phyloP scores from a whole-genome alignment of 1,140 invertebrate genomes.

The Homarus americanus region DNA sequence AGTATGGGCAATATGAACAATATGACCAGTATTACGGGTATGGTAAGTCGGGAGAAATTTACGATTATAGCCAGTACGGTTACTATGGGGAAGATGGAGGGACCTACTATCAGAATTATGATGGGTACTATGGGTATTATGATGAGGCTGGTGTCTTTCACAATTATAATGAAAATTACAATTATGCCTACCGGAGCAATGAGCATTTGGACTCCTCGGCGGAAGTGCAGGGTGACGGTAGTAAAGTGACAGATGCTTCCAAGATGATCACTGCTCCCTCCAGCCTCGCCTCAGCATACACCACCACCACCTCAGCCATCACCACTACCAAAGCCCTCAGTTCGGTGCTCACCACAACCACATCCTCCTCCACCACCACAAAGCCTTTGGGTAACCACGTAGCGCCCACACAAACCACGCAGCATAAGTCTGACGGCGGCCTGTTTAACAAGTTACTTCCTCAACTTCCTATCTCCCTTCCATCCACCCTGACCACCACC shows the following conservation, averaged over 20 bases:
- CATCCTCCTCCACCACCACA: slow-evolving; percentile 67
- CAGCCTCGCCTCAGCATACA: slow-evolving; percentile 46
- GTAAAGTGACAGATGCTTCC: slow-evolving; percentile 35
- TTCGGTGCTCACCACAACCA: slow-evolving; percentile 68
- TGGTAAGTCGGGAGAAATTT: slow-evolving; percentile 67
- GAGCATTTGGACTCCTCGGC: slow-evolving; percentile 79
- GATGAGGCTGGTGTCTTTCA: slow-evolving; percentile 80
- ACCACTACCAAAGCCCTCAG: slow-evolving; percentile 68
- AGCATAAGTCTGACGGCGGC: slow-evolving; percentile 62
- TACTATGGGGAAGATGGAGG: slow-evolving; percentile 73
- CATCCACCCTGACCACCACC: slow-evolving; percentile 67
- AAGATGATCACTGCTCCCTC: slow-evolving; percentile 55
- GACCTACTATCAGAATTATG: slow-evolving; percentile 76
- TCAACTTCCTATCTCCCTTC: slow-evolving; percentile 69
- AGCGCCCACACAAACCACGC: slow-evolving; percentile 58
- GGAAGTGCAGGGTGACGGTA: slow-evolving; percentile 47
- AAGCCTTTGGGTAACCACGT: slow-evolving; percentile 72
- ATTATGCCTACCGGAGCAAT: slow-evolving; percentile 84
- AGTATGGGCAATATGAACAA: slow-evolving; percentile 63
- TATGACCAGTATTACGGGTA: slow-evolving; percentile 70
- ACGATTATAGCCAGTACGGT: slow-evolving; percentile 65
- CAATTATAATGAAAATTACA: slow-evolving; percentile 84
- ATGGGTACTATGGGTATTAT: slow-evolving; percentile 78
- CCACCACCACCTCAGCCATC: slow-evolving; percentile 62
- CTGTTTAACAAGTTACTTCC: slow-evolving; percentile 72